Percentiles rank a stretch among this genome's conserved stretches.
Evolutionary conservation across 23 tunicate species (phyloP).

Genomic region (Halocynthia aurantium): DNA sequence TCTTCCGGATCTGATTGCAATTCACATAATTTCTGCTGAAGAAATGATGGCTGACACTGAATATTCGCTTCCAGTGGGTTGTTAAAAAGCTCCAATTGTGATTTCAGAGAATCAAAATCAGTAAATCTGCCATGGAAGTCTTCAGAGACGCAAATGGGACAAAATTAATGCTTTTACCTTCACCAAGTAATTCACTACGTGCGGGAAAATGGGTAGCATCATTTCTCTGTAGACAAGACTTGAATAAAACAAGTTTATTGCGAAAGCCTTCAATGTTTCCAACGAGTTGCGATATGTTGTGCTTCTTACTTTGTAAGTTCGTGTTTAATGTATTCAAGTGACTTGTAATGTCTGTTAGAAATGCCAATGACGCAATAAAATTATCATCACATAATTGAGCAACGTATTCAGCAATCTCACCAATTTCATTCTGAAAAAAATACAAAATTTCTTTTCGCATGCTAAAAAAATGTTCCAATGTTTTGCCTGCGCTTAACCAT

Average conservation of each 20-base stretch:
- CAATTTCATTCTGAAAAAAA: conserved; percentile 18
- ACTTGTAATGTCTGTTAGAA: conserved; percentile 24
- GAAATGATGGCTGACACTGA: conserved; percentile 13
- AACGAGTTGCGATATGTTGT: conserved; percentile 20
- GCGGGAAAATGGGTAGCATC: conserved; percentile 14
- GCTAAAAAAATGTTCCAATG: conserved; percentile 24
- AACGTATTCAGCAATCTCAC: conserved; percentile 6
- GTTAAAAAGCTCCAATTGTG: conserved; percentile 12
- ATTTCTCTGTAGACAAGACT: conserved; percentile 5
- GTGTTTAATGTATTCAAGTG: conserved; percentile 28
- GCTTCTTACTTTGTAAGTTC: conserved; percentile 29
- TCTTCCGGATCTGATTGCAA: conserved; percentile 39
- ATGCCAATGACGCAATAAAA: conserved; percentile 26
- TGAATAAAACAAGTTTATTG: not conserved
- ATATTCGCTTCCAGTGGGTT: conserved; percentile 17
- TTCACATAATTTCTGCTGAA: conserved; percentile 22
- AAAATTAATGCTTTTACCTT: conserved; percentile 17
- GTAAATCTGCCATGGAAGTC: not conserved
- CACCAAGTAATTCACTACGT: conserved; percentile 9
- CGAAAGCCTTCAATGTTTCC: conserved; percentile 29
- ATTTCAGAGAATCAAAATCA: conserved; percentile 6
- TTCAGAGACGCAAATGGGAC: not conserved
- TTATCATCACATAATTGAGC: conserved; percentile 24
- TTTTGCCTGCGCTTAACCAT: conserved; percentile 35
- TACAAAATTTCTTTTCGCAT: conserved; percentile 24